Evolutionary conservation across 2,113 vertebrate species (phyloP).

Genomic region (Oryzias curvinotus): DNA sequence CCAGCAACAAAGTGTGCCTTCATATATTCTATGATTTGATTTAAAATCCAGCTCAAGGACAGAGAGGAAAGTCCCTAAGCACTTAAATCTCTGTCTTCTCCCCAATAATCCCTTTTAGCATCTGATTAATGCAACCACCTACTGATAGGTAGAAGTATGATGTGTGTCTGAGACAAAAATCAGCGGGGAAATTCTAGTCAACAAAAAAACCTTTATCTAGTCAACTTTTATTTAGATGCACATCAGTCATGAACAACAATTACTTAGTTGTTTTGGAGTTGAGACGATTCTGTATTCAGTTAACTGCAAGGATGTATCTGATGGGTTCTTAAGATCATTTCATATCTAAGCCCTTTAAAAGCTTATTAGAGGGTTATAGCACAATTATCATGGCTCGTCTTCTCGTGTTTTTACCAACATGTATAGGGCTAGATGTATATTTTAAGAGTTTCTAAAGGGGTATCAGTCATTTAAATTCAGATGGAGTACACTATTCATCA

Average conservation of each 20-base stretch:
- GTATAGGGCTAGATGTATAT: no score
- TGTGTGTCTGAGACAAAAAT: conserved; percentile 31
- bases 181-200: conserved; percentile 14
- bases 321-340: no score
- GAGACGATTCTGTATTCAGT: no score
- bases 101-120: conserved; percentile 37
- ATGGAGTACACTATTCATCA: no score
- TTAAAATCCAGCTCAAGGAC: conserved; percentile 71
- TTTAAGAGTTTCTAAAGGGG: no score
- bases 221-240: conserved; percentile 23
- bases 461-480: no score
- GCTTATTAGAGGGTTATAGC: no score
- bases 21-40: conserved; percentile 74
- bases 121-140: conserved; percentile 63
- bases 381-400: no score
- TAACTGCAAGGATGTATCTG: no score
- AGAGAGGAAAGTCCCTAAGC: conserved; percentile 12
- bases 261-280: not conserved
- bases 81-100: conserved; percentile 15
- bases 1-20: conserved; percentile 41
- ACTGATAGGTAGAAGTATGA: conserved; percentile 40
- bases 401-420: no score
- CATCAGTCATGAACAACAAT: conserved; percentile 25
- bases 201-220: conserved; percentile 11
- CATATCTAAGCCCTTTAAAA: no score